Evolutionary conservation across 2,888 invertebrate species (phyloP).

Genomic region (Camponotus fellah): DNA sequence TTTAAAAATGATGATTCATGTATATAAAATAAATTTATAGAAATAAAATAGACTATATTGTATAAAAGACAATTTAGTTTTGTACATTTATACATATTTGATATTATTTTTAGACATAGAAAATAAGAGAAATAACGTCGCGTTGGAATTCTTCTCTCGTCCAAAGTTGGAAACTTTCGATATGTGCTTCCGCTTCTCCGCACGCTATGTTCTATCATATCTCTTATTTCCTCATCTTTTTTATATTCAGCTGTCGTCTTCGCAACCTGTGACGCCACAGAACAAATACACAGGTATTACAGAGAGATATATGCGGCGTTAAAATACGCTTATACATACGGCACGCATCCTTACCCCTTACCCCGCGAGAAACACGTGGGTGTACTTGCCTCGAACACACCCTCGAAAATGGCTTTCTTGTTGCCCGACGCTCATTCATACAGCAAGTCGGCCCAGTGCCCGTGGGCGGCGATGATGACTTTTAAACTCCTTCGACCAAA

Average conservation of each 20-base stretch:
- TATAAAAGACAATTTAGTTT: too few relatives aligned
- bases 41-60: too few relatives aligned
- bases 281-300: not conserved
- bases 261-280: constrained; percentile 48
- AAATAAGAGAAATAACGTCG: too few relatives aligned
- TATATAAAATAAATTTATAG: too few relatives aligned
- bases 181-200: constrained; percentile 66
- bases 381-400: constrained; percentile 78
- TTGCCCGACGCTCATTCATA: constrained; percentile 73
- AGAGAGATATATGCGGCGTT: not conserved
- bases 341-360: constrained; percentile 54
- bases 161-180: constrained; percentile 68
- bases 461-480: constrained; percentile 63
- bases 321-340: constrained; percentile 17
- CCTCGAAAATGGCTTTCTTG: constrained; percentile 77
- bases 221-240: constrained; percentile 2
- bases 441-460: constrained; percentile 47
- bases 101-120: too few relatives aligned
- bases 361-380: constrained; percentile 75
- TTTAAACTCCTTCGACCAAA: constrained; percentile 53
- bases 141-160: constrained; percentile 63
- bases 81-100: too few relatives aligned
- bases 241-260: constrained; percentile 69
- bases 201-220: constrained; percentile 73
- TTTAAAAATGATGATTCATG: too few relatives aligned